These are phyloP conservation scores for Uloborus diversus DNA, from an alignment of 1,140 invertebrate genomes.

Conservation along the genomic window DNA sequence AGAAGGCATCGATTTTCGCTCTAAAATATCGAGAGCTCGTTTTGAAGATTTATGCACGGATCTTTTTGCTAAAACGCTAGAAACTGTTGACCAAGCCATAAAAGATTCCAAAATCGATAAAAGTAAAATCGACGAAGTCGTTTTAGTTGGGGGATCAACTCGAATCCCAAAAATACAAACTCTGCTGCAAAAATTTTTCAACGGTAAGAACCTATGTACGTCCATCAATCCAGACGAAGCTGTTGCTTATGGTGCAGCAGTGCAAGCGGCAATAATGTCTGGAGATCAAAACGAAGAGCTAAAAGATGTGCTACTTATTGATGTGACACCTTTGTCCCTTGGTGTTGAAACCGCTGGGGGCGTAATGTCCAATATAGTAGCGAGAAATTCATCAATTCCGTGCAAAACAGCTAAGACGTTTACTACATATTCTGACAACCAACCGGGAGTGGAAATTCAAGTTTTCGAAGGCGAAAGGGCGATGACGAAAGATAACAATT, in stretches of 20 bases:
- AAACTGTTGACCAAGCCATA: constrained; percentile 64
- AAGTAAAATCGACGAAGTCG: constrained; percentile 87
- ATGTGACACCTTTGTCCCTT: constrained; percentile 92
- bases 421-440: constrained; percentile 96
- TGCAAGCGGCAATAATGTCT: constrained; percentile 80
- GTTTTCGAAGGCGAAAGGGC: constrained; percentile 72
- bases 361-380: constrained; percentile 95
- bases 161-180: constrained; percentile 98
- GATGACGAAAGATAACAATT: constrained; percentile 73
- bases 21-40: constrained; percentile 90
- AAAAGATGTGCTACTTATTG: constrained; percentile 88
- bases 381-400: constrained; percentile 95
- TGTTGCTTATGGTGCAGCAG: constrained; percentile 83
- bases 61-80: constrained; percentile 71
- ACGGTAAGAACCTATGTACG: constrained; percentile 97
- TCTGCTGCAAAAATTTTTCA: constrained; percentile 75
- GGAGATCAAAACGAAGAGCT: constrained; percentile 94
- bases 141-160: constrained; percentile 96
- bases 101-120: constrained; percentile 66
- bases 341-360: constrained; percentile 98
- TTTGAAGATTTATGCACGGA: constrained; percentile 95
- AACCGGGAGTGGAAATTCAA: constrained; percentile 90
- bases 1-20: constrained; percentile 97
- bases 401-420: constrained; percentile 96
- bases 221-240: constrained; percentile 94